Evolutionary conservation across 2,888 invertebrate species (phyloP).

Genomic region (Parnassius glacialis): DNA sequence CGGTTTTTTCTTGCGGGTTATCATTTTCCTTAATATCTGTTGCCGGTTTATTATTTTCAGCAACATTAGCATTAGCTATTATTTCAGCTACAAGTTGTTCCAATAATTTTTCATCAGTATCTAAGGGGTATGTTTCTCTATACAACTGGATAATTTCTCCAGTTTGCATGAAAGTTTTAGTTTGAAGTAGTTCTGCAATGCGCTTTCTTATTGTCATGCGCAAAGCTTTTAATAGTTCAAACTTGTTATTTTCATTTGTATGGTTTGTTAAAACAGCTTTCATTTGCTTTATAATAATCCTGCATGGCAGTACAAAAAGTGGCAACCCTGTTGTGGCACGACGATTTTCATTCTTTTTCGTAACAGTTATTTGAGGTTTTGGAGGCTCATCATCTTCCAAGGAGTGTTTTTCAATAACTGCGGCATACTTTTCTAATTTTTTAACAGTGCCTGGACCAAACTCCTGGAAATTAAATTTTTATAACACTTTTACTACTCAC

Average conservation of each 20-base stretch:
- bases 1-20: conserved; percentile 3
- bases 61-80: conserved; percentile 27
- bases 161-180: conserved; percentile 25
- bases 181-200: conserved; percentile 32
- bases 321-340: conserved; percentile 24
- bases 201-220: conserved; percentile 34
- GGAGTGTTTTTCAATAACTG: conserved; percentile 6
- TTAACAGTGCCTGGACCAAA: conserved; percentile 34
- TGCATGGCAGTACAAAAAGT: conserved; percentile 30
- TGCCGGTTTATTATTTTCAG: conserved; percentile 1
- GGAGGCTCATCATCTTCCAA: conserved; percentile 12
- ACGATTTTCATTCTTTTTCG: conserved; percentile 1
- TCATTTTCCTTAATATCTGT: conserved; percentile 7
- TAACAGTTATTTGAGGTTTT: conserved; percentile 17
- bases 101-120: conserved; percentile 34
- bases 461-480: conserved; percentile 37
- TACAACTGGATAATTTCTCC: conserved; percentile 33
- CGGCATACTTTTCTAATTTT: conserved; percentile 27
- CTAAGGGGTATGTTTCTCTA: conserved; percentile 33
- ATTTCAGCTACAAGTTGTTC: conserved; percentile 31
- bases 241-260: conserved; percentile 5
- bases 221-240: conserved; percentile 24
- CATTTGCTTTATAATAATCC: conserved; percentile 29
- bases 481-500: background rate
- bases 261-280: conserved; percentile 14